These are phyloP conservation scores for Saccostrea echinata DNA, from an alignment of 1,140 invertebrate genomes.

Conservation along the genomic window DNA sequence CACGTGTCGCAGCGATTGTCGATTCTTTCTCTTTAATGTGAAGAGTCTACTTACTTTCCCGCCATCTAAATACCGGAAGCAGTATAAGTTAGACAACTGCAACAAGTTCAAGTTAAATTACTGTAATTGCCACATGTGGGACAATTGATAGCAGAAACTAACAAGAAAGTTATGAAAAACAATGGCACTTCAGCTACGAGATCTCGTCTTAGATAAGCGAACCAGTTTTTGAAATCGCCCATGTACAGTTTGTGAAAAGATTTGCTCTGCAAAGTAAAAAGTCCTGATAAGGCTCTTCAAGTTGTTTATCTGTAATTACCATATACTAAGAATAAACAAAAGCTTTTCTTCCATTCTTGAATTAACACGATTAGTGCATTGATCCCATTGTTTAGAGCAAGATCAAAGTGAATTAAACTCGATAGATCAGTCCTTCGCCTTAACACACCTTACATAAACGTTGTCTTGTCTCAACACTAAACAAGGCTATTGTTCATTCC, in stretches of 20 bases:
- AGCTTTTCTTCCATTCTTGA: constrained; percentile 31
- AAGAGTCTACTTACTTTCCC: constrained; percentile 29
- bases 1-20: constrained; percentile 58
- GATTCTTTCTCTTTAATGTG: constrained; percentile 48
- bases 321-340: constrained; percentile 25
- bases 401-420: constrained; percentile 22
- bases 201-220: neutral
- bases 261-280: neutral
- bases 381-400: constrained; percentile 29
- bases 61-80: constrained; percentile 35
- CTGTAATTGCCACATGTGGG: constrained; percentile 34
- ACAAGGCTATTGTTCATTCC: constrained; percentile 15
- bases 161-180: constrained; percentile 35
- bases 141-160: constrained; percentile 38
- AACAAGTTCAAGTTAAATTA: constrained; percentile 34
- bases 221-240: constrained; percentile 26
- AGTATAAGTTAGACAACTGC: constrained; percentile 36
- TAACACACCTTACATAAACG: constrained; percentile 31
- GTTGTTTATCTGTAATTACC: constrained; percentile 20
- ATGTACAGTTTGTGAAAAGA: neutral
- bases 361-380: constrained; percentile 22
- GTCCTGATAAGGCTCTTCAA: constrained; percentile 13
- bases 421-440: neutral
- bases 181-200: constrained; percentile 27
- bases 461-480: constrained; percentile 29